Evolutionary conservation across 2,888 invertebrate species (phyloP), one percentile per base, ranked within the genome.

Genomic region (Thera britannica): DNA sequence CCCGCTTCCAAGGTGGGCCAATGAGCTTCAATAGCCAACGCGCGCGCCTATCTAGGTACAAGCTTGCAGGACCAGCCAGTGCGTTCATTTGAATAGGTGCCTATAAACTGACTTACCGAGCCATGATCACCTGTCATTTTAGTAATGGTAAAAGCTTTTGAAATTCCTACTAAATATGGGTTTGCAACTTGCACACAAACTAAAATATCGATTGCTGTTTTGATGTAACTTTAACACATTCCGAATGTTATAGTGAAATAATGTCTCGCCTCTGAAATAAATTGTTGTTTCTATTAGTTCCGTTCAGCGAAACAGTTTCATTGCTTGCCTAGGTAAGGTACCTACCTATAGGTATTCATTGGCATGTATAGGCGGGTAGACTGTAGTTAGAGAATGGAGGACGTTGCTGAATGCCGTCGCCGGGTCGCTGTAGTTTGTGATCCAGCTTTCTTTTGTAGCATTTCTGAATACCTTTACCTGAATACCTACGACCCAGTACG

Each of bases 381-480:
- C 46, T 52, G 49, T 58, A 49, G 34, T 67, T 36, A 38, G 41
- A n/a, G 58, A 56, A 56, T 65, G 60, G 56, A 41, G 65, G 56
- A 65, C 60, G 60, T 52, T 38, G 54, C 23, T 54, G 54, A 55
- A 55, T 61, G 52, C 44, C 44, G 9, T 9, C 44, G 9, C 44
- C 44, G 61, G 57, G 61, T 61, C 66, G 34, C 58, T 52, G 59
- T 44, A 55, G 49, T 55, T 58, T 55, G 62, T 58, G 55, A 63
- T 60, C 59, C 59, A 64, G 64, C 64, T 63, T 60, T 60, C 60
- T 61, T 63, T 67, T 56, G 58, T 63, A n/a, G 46, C 46, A 36
- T 38, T 41, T 41, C 41, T 41, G 41, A 41, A 2, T 51, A 38
- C 57, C 63, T 38, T 38, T 49, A 52, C 11, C 35, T n/a, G 35